A percentile compares a stretch with the other conserved stretches of the same genome.
Conservation (phyloP, 2,113 vertebrate genomes). For the Passer montanus region DNA sequence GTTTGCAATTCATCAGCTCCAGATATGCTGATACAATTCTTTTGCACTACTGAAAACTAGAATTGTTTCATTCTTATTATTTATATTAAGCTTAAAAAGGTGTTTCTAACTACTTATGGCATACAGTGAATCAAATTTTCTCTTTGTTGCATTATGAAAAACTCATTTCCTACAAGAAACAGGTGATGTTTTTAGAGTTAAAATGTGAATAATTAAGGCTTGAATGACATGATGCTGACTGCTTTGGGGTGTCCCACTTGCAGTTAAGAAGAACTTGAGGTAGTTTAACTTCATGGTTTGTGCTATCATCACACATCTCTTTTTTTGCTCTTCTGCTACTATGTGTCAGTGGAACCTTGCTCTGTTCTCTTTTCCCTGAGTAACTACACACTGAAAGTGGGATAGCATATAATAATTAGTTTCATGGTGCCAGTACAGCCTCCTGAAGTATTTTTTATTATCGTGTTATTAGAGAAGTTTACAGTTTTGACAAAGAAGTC, state of each 20-base stretch:
- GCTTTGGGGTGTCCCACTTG: background rate
- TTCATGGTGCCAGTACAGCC: slow-evolving; percentile 25
- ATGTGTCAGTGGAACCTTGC: background rate
- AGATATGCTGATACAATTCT: background rate
- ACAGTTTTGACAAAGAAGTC: background rate
- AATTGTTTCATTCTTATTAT: background rate
- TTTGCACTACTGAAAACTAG: background rate
- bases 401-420: slow-evolving; percentile 46
- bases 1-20: slow-evolving; percentile 10
- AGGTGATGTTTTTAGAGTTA: background rate
- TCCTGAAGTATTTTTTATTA: slow-evolving; percentile 39
- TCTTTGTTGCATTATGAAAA: background rate
- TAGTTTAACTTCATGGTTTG: slow-evolving; percentile 24
- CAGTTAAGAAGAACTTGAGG: background rate
- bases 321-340: slow-evolving; percentile 24
- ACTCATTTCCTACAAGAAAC: background rate
- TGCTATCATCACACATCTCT: slow-evolving; percentile 5
- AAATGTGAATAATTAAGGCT: background rate
- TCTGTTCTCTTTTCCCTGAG: slow-evolving; percentile 3
- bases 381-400: slow-evolving; percentile 53
- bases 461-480: background rate
- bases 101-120: background rate
- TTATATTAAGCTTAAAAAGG: background rate
- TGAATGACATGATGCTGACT: background rate
- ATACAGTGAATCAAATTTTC: background rate